Percentiles rank a stretch among this genome's conserved stretches.
phyloP scores from a whole-genome alignment of 2,888 invertebrate genomes.

The Autographa gamma region DNA sequence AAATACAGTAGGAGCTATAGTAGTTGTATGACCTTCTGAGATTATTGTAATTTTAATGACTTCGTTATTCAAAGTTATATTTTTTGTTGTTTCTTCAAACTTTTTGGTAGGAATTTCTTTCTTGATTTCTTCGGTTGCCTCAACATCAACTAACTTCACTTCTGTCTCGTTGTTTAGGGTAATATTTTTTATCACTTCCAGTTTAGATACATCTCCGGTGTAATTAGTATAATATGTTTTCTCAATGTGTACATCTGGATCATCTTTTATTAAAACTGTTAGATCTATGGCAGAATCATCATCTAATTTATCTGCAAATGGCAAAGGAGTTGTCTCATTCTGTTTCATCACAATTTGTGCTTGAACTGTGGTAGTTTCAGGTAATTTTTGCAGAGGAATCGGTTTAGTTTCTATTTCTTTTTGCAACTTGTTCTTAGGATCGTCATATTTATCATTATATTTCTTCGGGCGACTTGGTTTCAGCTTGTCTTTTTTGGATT shows the following conservation, averaged over 20 bases:
- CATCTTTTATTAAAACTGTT: conserved; percentile 79
- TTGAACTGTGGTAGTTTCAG: conserved; percentile 47
- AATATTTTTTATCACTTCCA: conserved; percentile 58
- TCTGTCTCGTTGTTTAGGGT: conserved; percentile 55
- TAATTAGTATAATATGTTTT: conserved; percentile 55
- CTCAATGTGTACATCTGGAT: conserved; percentile 54
- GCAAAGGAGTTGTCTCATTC: conserved; percentile 49
- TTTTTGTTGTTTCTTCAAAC: conserved; percentile 45
- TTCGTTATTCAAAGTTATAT: conserved; percentile 63
- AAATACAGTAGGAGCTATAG: conserved; percentile 62
- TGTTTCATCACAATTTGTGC: conserved; percentile 44
- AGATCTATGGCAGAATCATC: conserved; percentile 75
- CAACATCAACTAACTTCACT: conserved; percentile 51
- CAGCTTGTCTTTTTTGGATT: conserved; percentile 66
- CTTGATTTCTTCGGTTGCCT: conserved; percentile 49
- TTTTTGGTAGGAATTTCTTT: conserved; percentile 28
- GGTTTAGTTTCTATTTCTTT: conserved; percentile 64
- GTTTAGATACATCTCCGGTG: conserved; percentile 63
- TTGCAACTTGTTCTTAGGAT: conserved; percentile 68
- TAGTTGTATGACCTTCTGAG: conserved; percentile 62
- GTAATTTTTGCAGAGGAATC: conserved; percentile 54
- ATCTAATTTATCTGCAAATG: conserved; percentile 43
- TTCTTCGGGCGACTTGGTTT: conserved; percentile 78
- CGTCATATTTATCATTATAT: conserved; percentile 74
- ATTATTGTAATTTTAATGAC: conserved; percentile 72